Evolutionary conservation across 2,113 vertebrate genomes (phyloP).

Genomic region (Callocephalon fimbriatum): DNA sequence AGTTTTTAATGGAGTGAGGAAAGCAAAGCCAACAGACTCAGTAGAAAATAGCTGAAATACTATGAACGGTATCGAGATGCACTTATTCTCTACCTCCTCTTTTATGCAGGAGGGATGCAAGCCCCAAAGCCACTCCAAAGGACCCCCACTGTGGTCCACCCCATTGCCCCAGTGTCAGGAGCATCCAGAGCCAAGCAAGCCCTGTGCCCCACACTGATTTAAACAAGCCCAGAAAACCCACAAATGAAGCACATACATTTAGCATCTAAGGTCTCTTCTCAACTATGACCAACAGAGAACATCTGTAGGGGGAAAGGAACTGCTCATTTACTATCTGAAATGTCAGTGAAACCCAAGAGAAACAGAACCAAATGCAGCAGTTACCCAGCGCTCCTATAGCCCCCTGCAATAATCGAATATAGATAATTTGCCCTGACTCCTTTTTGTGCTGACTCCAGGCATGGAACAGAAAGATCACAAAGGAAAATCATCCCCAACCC

Average conservation of each 20-base stretch:
- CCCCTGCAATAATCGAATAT: background rate
- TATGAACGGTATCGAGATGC: background rate
- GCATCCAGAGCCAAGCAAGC: background rate
- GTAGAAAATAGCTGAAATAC: background rate
- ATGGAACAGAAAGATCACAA: background rate
- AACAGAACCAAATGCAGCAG: background rate
- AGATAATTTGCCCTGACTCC: background rate
- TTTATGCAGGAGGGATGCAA: background rate
- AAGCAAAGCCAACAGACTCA: background rate
- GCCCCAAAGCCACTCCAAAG: fast-evolving
- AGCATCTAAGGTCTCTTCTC: background rate
- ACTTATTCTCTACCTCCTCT: background rate
- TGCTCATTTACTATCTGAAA: slow-evolving; percentile 32
- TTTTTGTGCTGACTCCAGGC: background rate
- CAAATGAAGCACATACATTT: slow-evolving; percentile 18
- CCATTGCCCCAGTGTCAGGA: background rate
- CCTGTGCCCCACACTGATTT: background rate
- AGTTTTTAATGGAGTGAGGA: background rate
- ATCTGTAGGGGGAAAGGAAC: slow-evolving; percentile 29
- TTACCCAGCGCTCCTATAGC: background rate
- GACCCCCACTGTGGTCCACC: background rate
- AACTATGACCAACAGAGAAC: slow-evolving; percentile 59
- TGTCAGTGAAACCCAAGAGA: slow-evolving; percentile 31
- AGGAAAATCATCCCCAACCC: background rate
- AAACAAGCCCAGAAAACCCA: background rate